Conservation (phyloP, 1,140 invertebrate species). For the Andricus grossulariae region DNA sequence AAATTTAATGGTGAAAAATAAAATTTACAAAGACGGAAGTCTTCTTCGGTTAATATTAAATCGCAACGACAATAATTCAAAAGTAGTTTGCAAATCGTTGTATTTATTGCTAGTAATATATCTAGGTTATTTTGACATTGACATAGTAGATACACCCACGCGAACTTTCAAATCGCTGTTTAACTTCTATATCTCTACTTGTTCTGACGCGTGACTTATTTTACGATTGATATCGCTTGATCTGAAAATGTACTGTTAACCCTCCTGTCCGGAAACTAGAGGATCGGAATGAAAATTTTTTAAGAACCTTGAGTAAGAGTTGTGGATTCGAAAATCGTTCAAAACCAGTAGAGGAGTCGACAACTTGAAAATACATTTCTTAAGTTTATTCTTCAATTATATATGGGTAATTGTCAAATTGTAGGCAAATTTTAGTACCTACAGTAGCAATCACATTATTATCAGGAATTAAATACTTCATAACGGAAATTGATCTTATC, state of each 20-base stretch:
- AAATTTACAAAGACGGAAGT: no score
- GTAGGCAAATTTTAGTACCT: no score
- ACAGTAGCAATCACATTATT: no score
- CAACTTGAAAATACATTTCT: no score
- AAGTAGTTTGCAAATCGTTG: neutral
- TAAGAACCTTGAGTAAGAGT: neutral
- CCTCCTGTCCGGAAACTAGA: neutral
- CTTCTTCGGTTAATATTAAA: neutral
- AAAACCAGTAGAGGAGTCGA: no score
- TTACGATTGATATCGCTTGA: neutral
- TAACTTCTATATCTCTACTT: constrained; percentile 1
- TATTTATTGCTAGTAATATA: constrained; percentile 2
- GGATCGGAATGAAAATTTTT: neutral
- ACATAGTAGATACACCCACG: neutral
- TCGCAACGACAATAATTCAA: neutral
- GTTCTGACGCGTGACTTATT: constrained; percentile 4
- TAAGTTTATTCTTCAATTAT: no score
- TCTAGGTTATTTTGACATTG: neutral
- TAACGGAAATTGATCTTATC: no score
- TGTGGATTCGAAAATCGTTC: no score
- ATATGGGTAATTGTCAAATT: no score
- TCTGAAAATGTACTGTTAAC: neutral
- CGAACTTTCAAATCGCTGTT: constrained; percentile 8
- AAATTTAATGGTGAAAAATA: no score
- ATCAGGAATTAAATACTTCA: no score